Evolutionary conservation across 2,888 invertebrate species (phyloP).

Genomic region (Phyto melanocephala): DNA sequence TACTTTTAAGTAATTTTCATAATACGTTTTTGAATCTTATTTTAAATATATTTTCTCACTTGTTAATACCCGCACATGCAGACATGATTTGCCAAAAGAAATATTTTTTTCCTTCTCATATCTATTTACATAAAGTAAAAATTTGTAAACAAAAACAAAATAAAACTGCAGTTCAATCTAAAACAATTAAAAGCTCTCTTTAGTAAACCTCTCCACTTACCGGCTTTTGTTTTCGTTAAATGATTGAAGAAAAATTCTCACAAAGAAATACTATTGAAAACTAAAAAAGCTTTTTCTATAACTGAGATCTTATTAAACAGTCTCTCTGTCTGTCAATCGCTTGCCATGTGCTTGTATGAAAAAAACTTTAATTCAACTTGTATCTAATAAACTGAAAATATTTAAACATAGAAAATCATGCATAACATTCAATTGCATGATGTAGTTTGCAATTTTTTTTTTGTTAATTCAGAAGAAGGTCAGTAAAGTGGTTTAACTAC

Average conservation of each 20-base stretch:
- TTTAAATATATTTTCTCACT: no score
- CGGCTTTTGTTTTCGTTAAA: constrained; percentile 47
- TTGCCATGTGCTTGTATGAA: background rate
- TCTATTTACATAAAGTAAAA: no score
- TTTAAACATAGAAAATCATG: constrained; percentile 43
- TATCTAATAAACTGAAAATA: constrained; percentile 6
- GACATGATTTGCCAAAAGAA: no score
- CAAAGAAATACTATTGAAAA: no score
- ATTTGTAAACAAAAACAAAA: no score
- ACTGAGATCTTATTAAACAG: background rate
- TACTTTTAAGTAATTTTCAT: no score
- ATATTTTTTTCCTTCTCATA: no score
- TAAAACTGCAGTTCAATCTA: background rate
- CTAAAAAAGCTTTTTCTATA: background rate
- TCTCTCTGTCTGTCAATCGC: background rate
- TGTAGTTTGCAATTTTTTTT: constrained; percentile 15
- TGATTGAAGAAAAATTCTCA: no score
- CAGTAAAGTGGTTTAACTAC: constrained; percentile 61
- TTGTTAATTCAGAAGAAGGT: constrained; percentile 51
- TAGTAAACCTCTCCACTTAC: background rate
- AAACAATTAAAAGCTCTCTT: background rate
- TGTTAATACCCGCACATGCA: no score
- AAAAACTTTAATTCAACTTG: background rate
- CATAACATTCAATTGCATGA: constrained; percentile 31
- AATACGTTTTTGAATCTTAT: no score